phyloP scores from a whole-genome alignment of 2,888 invertebrate genomes.

The Drosophila affinis region DNA sequence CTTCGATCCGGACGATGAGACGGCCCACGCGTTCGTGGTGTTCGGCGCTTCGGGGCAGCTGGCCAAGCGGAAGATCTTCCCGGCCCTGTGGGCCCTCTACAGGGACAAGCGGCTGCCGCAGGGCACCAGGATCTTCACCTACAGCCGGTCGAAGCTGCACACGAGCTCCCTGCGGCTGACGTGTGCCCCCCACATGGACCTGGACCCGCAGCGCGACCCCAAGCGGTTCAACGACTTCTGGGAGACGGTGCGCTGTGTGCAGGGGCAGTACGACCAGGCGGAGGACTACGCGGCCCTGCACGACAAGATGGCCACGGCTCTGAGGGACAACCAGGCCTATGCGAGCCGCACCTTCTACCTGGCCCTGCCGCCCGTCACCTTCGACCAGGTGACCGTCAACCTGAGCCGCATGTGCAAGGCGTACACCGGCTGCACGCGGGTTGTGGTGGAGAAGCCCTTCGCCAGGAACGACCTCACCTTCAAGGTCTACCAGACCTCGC shows the following conservation, averaged over 20 bases:
- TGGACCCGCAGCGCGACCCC: conserved; percentile 51
- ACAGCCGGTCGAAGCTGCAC: conserved; percentile 48
- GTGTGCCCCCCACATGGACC: conserved; percentile 55
- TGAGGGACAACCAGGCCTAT: conserved; percentile 49
- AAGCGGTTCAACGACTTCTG: conserved; percentile 63
- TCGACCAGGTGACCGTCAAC: conserved; percentile 57
- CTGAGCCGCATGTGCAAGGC: conserved; percentile 54
- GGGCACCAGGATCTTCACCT: conserved; percentile 55
- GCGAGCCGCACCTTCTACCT: conserved; percentile 68
- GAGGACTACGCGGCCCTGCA: conserved; percentile 43
- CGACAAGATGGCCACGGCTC: conserved; percentile 40
- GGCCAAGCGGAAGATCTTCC: conserved; percentile 51
- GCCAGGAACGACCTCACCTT: conserved; percentile 54
- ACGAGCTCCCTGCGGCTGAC: conserved; percentile 45
- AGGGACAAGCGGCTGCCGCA: conserved; percentile 62
- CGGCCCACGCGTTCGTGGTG: conserved; percentile 60
- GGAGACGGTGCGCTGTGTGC: conserved; percentile 51
- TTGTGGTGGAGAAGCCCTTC: conserved; percentile 67
- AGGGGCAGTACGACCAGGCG: conserved; percentile 49
- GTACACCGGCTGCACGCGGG: conserved; percentile 53
- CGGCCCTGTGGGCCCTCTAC: conserved; percentile 63
- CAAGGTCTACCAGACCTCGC: conserved; percentile 47
- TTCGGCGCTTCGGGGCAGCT: conserved; percentile 62
- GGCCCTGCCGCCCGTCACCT: conserved; percentile 54
- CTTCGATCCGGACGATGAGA: conserved; percentile 56